These are phyloP conservation scores for Oligia fasciuncula DNA, from an alignment of 2,888 invertebrate species.

Conservation along the genomic window DNA sequence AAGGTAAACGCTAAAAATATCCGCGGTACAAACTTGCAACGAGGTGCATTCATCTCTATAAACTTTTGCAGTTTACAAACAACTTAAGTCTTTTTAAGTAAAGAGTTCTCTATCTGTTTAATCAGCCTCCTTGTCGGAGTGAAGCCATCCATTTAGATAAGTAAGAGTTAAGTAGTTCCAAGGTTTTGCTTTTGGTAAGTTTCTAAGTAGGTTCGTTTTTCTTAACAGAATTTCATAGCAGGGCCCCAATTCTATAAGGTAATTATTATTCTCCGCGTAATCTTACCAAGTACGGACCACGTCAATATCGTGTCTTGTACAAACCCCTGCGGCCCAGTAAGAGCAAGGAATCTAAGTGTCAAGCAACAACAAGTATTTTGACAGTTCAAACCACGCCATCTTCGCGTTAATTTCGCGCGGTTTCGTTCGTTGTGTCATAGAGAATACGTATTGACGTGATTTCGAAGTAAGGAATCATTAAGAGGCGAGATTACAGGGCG, in stretches of 20 bases:
- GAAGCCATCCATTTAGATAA: constrained; percentile 44
- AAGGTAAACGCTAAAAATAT: constrained; percentile 55
- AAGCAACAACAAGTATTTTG: neutral
- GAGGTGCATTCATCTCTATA: constrained; percentile 51
- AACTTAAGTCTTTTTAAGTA: constrained; percentile 46
- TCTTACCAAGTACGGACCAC: neutral
- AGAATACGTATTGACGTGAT: neutral
- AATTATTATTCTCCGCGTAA: neutral
- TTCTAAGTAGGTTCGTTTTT: neutral
- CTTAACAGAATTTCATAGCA: neutral
- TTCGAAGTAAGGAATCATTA: no score
- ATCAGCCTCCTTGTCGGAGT: constrained; percentile 41
- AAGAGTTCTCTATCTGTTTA: constrained; percentile 48
- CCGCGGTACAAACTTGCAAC: constrained; percentile 20
- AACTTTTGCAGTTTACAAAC: constrained; percentile 46
- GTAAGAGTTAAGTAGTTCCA: constrained; percentile 31
- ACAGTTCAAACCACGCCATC: neutral
- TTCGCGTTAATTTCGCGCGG: no score
- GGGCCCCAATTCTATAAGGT: neutral
- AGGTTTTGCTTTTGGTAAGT: constrained; percentile 10
- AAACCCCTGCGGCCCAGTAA: neutral
- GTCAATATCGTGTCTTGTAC: neutral
- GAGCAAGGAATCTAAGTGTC: neutral
- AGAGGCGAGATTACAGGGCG: no score
- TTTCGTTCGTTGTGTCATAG: neutral